Evolutionary conservation across 2,113 vertebrate species (phyloP).

Genomic region (Bubo blakistoni): DNA sequence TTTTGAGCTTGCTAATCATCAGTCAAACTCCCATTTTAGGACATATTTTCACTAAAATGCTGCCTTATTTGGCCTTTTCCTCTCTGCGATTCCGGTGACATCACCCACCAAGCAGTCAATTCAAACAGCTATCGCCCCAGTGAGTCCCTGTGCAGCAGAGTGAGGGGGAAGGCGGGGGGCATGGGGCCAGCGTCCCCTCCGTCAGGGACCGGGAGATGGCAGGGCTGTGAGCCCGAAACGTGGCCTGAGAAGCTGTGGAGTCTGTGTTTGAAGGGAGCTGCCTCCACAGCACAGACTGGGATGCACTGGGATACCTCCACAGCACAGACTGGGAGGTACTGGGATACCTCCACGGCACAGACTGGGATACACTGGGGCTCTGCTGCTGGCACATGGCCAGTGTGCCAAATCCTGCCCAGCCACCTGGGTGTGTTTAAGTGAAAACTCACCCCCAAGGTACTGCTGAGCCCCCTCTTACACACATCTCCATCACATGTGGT

Average conservation of each 20-base stretch:
- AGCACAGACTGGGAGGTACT: too few relatives aligned
- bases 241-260: rapidly evolving
- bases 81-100: background rate
- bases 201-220: rapidly evolving
- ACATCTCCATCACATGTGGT: rapidly evolving
- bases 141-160: background rate
- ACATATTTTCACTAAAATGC: background rate
- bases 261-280: background rate
- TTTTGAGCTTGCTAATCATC: background rate
- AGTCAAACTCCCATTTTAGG: constrained; percentile 45
- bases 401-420: rapidly evolving
- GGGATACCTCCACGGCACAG: too few relatives aligned
- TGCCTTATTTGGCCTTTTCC: constrained; percentile 51
- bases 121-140: background rate
- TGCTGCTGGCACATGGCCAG: background rate
- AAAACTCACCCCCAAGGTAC: background rate
- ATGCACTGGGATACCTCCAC: too few relatives aligned
- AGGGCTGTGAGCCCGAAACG: rapidly evolving
- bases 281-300: too few relatives aligned
- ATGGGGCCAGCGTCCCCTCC: rapidly evolving
- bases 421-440: rapidly evolving
- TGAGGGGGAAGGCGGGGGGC: rapidly evolving
- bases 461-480: rapidly evolving
- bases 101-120: background rate
- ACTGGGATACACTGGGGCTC: background rate